Evolutionary conservation across 2,113 vertebrate genomes (phyloP), one percentile per base, ranked within the genome.

Genomic region (Calonectris borealis): DNA sequence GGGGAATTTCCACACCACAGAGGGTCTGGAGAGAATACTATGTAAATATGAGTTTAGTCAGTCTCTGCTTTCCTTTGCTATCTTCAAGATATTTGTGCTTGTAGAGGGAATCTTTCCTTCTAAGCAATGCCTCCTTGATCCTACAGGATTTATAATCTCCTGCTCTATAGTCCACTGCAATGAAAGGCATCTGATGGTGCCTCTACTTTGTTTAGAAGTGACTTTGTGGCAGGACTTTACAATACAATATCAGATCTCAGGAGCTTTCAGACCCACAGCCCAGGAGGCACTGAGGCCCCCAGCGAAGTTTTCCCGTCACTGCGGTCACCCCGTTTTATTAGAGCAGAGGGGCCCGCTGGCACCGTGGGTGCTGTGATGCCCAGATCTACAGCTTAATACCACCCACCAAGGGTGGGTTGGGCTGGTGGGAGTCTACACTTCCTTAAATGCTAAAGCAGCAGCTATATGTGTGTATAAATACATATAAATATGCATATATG

Each of bases 241-340:
- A 49, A 2, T 6, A 29, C 57, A 42, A 8, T 16, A 40, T 25
- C 21, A n/a, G 15, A 40, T 51, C 26, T 34, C 44, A 82, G 65
- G 25, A 42, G n/a, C 61, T 79, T 34, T n/a, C 51, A 57, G 78
- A 69, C 15, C 27, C 46, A n/a, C 18, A 25, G 51, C 7, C 12
- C 57, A 27, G 38, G n/a, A 83, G 20, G 19, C 29, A 29, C 20
- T 10, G 38, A 32, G 27, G 6, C 6, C 32, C 55, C 11, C 69
- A 22, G 11, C 1, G 1, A 58, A 64, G 32, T 3, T 0, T 14
- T 60, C 38, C 31, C 0, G 0, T 16, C 9, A 12, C n/a, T 83
- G 52, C 1, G 1, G 18, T 54, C 21, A 24, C 20, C 15, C 9
- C 1, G 0, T 55, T 91, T 77, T 51, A 2, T 10, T 22, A 49